These are phyloP conservation scores for Coleophora flavipennella DNA, from an alignment of 2,888 invertebrate species.

Conservation along the genomic window DNA sequence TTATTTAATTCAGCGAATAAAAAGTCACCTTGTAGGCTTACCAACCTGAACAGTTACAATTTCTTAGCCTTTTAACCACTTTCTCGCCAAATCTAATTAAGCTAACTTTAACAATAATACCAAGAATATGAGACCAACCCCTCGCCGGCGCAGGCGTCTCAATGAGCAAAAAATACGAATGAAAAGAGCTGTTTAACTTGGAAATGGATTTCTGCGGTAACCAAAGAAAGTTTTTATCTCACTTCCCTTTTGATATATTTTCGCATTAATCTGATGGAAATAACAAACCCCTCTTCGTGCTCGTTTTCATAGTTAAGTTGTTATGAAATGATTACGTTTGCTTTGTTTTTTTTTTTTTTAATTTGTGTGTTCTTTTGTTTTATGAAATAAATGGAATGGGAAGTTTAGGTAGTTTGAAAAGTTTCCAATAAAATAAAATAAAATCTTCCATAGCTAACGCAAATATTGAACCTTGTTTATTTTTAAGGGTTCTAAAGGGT, in stretches of 20 bases:
- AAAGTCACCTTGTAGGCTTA: too few species aligned
- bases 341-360: too few species aligned
- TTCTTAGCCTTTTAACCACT: constrained; percentile 19
- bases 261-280: constrained; percentile 48
- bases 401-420: too few species aligned
- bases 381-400: too few species aligned
- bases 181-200: constrained; percentile 59
- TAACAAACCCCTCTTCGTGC: constrained; percentile 20
- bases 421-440: too few species aligned
- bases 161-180: constrained; percentile 44
- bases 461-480: too few species aligned
- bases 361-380: too few species aligned
- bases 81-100: constrained; percentile 26
- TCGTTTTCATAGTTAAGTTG: constrained; percentile 19
- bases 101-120: constrained; percentile 29
- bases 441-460: too few species aligned
- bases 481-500: too few species aligned
- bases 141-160: constrained; percentile 23
- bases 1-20: too few species aligned
- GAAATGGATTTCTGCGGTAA: constrained; percentile 62
- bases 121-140: constrained; percentile 41
- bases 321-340: constrained; percentile 1
- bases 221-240: constrained; percentile 48
- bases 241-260: constrained; percentile 38
- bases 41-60: constrained; percentile 18